A percentile compares a stretch with the other conserved stretches of the same genome.
Conservation (phyloP, 2,797 vertebrate genomes). For the Poeciliopsis infans region DNA sequence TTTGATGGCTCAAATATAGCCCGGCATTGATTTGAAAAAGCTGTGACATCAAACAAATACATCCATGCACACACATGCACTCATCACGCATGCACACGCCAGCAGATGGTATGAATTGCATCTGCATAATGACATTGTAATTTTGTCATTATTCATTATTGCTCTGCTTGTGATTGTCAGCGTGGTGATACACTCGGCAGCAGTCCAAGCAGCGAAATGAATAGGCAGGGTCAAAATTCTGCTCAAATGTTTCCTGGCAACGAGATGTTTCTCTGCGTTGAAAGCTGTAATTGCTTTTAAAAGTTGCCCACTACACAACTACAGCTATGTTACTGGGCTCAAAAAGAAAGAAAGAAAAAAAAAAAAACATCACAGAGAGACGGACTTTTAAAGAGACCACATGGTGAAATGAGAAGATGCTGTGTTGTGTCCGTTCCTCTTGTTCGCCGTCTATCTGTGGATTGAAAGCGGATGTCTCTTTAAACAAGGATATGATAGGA, state of each 20-base stretch:
- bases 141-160: conserved; percentile 70
- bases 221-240: conserved; percentile 75
- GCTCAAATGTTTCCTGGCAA: conserved; percentile 79
- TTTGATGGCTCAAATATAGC: conserved; percentile 35
- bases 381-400: conserved; percentile 34
- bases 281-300: conserved; percentile 69
- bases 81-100: conserved; percentile 8
- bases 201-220: conserved; percentile 71
- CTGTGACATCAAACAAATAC: conserved; percentile 36
- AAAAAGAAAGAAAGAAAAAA: conserved; percentile 27
- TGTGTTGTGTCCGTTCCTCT: conserved; percentile 33
- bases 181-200: conserved; percentile 65
- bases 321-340: conserved; percentile 49
- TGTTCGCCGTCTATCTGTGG: conserved; percentile 51
- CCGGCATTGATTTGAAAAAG: conserved; percentile 32
- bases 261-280: conserved; percentile 65
- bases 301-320: conserved; percentile 66
- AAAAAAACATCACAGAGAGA: conserved; percentile 31
- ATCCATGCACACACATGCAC: neutral
- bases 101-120: conserved; percentile 71
- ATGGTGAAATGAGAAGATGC: conserved; percentile 17
- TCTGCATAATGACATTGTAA: conserved; percentile 73
- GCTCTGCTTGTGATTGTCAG: conserved; percentile 65
- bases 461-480: conserved; percentile 72
- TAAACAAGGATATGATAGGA: conserved; percentile 74